Base-by-base conservation (phyloP, 1,140 invertebrate genomes). In the Dreissena polymorpha region DNA sequence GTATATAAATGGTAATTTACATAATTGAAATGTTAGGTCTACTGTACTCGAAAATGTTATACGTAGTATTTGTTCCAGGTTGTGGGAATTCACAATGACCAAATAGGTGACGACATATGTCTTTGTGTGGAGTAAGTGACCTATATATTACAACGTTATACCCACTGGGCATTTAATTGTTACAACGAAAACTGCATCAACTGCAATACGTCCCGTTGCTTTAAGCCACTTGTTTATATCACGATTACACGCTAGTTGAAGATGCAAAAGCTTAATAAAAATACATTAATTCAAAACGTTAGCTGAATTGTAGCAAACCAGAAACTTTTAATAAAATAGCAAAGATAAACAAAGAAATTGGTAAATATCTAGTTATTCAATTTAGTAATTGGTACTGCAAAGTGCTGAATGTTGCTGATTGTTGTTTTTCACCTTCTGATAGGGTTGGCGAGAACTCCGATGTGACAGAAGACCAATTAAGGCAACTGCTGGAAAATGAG, bases 101-200 rank as follows among this genome's bases (percentile, higher is more conserved):
- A 18, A 0, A 75, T 18, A 39, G 73, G 73, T 25, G 55, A 75
- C 18, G 73, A 75, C 63, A 64, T 75, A 60, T 75, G 73, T 25
- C 73, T 75, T 12, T 75, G 73, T 75, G 73, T 75, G 23, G 73
- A 75, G 73, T 75, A 75, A 49, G 73, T 73, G 23, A 49, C 55
- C 10, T 55, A 53, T 10, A 53, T 10, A 53, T 55, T 25, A 21
- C n/a, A 73, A 14, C 25, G 13, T 71, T 29, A 21, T 71, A 49
- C 14, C 18, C 23, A 13, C 39, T 71, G 12, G 23, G 10, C 14
- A 16, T 2, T 68, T 16, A 7, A n/a, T 25, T 27, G 16, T 49
- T 3, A 12, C 16, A 21, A 12, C 49, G 39, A 39, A 49, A 8
- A 8, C 27, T 50, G 10, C 69, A 49, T 71, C 39, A 0, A 8